phyloP scores from a whole-genome alignment of 2,888 invertebrate genomes.

The Criorhina ranunculi region DNA sequence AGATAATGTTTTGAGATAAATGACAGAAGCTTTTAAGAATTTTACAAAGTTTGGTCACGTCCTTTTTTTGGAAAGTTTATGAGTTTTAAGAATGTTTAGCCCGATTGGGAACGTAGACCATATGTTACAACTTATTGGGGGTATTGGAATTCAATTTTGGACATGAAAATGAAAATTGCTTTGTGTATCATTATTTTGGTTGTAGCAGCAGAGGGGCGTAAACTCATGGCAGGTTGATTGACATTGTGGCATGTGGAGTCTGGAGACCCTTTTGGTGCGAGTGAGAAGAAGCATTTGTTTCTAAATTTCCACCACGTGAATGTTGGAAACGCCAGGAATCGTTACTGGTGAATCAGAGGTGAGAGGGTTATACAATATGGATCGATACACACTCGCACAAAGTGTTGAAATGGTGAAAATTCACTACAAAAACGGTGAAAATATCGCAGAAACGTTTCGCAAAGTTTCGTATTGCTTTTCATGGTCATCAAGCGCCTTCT shows the following conservation, averaged over 20 bases:
- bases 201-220: background rate
- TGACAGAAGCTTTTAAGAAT: conserved; percentile 72
- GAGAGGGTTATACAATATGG: too few relatives aligned
- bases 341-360: too few relatives aligned
- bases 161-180: conserved; percentile 59
- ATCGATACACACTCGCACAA: too few relatives aligned
- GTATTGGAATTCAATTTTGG: conserved; percentile 75
- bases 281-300: too few relatives aligned
- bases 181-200: conserved; percentile 38
- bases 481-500: too few relatives aligned
- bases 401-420: too few relatives aligned
- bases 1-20: conserved; percentile 74
- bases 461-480: too few relatives aligned
- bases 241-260: background rate
- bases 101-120: conserved; percentile 67
- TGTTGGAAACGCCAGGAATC: too few relatives aligned
- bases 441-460: too few relatives aligned
- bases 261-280: too few relatives aligned
- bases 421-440: too few relatives aligned
- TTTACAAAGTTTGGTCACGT: conserved; percentile 75
- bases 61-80: conserved; percentile 62
- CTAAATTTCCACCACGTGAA: too few relatives aligned
- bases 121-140: conserved; percentile 54
- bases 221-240: background rate
- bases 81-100: conserved; percentile 72